Evolutionary conservation across 2,888 invertebrate species (phyloP), one percentile per base, ranked within the genome.

Genomic region (Byasa hedistus): DNA sequence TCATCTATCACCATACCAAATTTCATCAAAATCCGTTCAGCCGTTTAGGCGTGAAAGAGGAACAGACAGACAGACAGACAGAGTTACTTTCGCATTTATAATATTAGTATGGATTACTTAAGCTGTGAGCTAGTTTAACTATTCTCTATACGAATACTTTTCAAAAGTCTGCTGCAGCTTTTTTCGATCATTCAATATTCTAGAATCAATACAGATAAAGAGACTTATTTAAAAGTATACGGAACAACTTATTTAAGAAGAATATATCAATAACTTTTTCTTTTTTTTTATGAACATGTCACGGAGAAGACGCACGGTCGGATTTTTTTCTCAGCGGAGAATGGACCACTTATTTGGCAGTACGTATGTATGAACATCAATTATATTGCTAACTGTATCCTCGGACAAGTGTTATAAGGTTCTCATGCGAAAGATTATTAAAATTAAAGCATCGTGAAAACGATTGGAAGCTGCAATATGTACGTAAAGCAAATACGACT

Each of bases 401-500:
- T 32, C 27, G 32, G 52, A 65, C 27, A 57, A 60, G 60, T 15
- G 60, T 59, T 24, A 60, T 58, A 54, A 54, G 51, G 39, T 57
- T 66, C 57, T 52, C 57, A 39, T 36, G 27, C 55, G 36, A 22
- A 66, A 55, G 54, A 57, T 65, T 73, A 70, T 69, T 73, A 71
- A 68, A 70, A 70, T 72, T 69, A 72, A 68, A 72, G 70, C 66
- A 69, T 60, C 58, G 67, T 70, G 51, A 72, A 77, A 77, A 77
- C 77, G 76, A 78, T 76, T 80, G 73, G 75, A 77, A 71, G 72
- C 76, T 72, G 76, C 73, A 75, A 76, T 74, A 79, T 78, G 75
- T 73, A 73, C 74, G 73, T 75, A 74, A 75, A 75, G 71, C 70
- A 68, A 72, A 69, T 69, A 70, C 70, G 73, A 71, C 66, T 70